A percentile compares a stretch with the other conserved stretches of the same genome.
phyloP scores from a whole-genome alignment of 1,140 invertebrate genomes.

The Onthophagus taurus region DNA sequence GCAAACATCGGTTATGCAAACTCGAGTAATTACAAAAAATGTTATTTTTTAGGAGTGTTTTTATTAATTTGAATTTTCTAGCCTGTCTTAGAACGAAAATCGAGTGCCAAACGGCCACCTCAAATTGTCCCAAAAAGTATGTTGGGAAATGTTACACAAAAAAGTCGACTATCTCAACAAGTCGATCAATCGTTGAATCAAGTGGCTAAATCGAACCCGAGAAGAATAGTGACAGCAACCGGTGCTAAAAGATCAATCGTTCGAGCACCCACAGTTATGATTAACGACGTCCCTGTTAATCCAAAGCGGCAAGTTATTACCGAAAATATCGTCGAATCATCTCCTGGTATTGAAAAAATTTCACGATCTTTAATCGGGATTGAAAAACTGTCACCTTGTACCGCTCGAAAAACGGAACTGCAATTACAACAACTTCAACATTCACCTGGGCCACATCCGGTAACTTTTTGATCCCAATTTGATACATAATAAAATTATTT shows the following conservation, averaged over 20 bases:
- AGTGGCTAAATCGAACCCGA: neutral
- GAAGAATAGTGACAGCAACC: neutral
- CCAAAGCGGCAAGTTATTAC: conserved; percentile 3
- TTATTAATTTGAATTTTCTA: too few species aligned
- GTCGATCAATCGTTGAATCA: too few species aligned
- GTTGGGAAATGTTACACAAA: too few species aligned
- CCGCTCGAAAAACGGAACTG: neutral
- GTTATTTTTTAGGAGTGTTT: too few species aligned
- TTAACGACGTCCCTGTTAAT: conserved; percentile 1
- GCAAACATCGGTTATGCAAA: too few species aligned
- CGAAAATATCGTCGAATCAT: conserved; percentile 10
- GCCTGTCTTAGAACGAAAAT: too few species aligned
- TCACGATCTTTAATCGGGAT: conserved; percentile 4
- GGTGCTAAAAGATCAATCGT: neutral
- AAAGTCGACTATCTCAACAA: neutral
- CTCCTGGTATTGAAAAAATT: conserved; percentile 10
- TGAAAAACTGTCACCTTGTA: neutral
- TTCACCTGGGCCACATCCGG: neutral
- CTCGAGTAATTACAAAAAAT: too few species aligned
- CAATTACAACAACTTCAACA: neutral
- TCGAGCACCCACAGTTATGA: neutral
- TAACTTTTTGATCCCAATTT: neutral
- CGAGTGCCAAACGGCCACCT: too few species aligned
- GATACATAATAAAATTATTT: neutral
- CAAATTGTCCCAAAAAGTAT: too few species aligned